Percentiles rank a stretch among this genome's conserved stretches.
Conservation (phyloP, 2,113 vertebrate species). For the Brienomyrus longianalis region DNA sequence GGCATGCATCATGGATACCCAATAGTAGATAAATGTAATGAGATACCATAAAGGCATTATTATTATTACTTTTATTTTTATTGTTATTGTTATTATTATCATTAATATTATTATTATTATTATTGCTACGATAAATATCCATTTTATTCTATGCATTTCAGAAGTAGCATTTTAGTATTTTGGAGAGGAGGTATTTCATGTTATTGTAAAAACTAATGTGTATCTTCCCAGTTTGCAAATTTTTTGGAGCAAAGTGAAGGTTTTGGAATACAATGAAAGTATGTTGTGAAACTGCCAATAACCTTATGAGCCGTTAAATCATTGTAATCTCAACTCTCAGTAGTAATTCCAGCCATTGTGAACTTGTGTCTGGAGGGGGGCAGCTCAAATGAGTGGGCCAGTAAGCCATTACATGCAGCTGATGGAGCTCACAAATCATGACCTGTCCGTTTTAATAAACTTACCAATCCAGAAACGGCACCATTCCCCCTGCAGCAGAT, state of each 20-base stretch:
- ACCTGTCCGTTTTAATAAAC: slow-evolving; percentile 34
- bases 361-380: slow-evolving; percentile 30
- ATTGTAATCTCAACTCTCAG: slow-evolving; percentile 10
- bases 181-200: not conserved
- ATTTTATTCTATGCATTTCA: not conserved
- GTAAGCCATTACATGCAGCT: slow-evolving; percentile 37
- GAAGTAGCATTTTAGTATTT: not conserved
- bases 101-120: not conserved
- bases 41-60: not conserved
- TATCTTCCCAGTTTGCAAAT: not conserved
- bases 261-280: not conserved
- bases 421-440: slow-evolving; percentile 45
- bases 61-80: too few relatives aligned
- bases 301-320: not conserved
- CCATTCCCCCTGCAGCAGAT: not conserved
- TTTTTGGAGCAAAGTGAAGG: not conserved
- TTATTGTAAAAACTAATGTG: not conserved
- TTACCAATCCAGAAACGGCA: slow-evolving; percentile 35
- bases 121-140: not conserved
- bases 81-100: not conserved
- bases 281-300: not conserved
- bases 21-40: not conserved
- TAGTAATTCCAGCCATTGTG: slow-evolving; percentile 9
- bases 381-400: slow-evolving; percentile 43
- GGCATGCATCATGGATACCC: not conserved